Evolutionary conservation across 2,888 invertebrate species (phyloP), one percentile per base, ranked within the genome.

Genomic region (Malthinus flaveolus): DNA sequence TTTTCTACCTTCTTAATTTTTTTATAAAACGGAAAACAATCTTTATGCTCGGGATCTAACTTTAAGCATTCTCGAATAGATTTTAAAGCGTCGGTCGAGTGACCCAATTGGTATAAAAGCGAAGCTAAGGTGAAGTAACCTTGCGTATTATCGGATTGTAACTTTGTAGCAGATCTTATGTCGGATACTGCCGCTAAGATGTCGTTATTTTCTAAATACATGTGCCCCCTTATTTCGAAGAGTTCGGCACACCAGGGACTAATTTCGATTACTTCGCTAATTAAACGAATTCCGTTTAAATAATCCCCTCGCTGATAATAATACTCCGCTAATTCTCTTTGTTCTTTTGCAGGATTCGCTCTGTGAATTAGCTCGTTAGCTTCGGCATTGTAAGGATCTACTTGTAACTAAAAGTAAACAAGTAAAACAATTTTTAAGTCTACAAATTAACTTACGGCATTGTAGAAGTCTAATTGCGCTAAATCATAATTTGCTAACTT

Each of bases 41-140:
- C 85, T 80, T 95, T 95, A 80, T 99, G 97, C 71, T 99, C 99
- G 0, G 97, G 97, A 79, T 99, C 98, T 37, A 97, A 81, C 76
- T 93, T 96, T 11, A 99, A 83, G 77, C 99, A 99, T 78, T 99
- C 97, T 12, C 99, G 88, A 64, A 99, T 90, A 79, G 97, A 95
- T 79, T 88, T 91, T 34, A 99, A 82, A 0, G 96, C 86, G 70
- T 95, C 95, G 12, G 90, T 89, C 45, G 95, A 93, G 70, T 97
- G 94, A 2, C 98, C 99, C 53, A 95, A 84, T 67, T 87, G 85
- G 80, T 99, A 99, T 50, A 95, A 85, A 60, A 98, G 80, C 53
- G 84, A 82, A 45, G 96, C 88, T n/a, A 98, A 83, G 64, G 91
- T 89, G 70, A 85, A 85, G 78, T 86, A 92, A 0, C 95, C 96